These are phyloP conservation scores for Brachyalestes nurse DNA, from an alignment of 2,797 vertebrate species.

Conservation along the genomic window DNA sequence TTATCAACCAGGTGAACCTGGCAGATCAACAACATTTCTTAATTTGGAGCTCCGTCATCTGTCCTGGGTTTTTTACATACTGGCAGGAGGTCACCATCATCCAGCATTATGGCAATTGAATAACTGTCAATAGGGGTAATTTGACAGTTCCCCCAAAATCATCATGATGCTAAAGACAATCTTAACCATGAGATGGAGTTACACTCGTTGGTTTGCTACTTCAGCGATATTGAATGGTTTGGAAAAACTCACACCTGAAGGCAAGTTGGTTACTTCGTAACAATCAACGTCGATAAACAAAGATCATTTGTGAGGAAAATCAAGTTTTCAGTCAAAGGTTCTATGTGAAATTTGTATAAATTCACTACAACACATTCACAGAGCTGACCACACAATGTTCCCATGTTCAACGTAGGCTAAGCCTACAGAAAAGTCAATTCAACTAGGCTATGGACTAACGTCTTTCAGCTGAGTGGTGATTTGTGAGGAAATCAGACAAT, in stretches of 20 bases:
- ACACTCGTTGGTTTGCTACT: neutral
- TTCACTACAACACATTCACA: neutral
- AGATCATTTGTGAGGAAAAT: no score
- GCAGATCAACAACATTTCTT: slow-evolving; percentile 8
- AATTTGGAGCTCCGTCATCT: neutral
- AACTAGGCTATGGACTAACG: neutral
- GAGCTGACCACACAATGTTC: neutral
- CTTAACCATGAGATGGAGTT: neutral
- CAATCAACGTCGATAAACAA: neutral
- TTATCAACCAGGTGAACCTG: slow-evolving; percentile 4
- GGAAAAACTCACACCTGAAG: neutral
- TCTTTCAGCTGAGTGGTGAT: neutral
- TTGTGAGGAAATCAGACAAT: neutral
- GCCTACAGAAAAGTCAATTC: neutral
- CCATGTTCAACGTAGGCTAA: neutral
- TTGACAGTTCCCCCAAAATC: neutral
- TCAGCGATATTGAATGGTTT: no score
- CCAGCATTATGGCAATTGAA: neutral
- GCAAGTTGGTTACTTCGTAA: neutral
- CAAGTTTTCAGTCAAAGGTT: neutral
- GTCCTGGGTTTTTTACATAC: neutral
- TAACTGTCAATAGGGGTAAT: neutral
- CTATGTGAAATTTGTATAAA: neutral
- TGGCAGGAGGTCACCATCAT: neutral
- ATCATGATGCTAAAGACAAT: neutral